A percentile compares a stretch with the other conserved stretches of the same genome.
Evolutionary conservation across 2,888 invertebrate species (phyloP).

Genomic region (Teinopalpus imperialis): DNA sequence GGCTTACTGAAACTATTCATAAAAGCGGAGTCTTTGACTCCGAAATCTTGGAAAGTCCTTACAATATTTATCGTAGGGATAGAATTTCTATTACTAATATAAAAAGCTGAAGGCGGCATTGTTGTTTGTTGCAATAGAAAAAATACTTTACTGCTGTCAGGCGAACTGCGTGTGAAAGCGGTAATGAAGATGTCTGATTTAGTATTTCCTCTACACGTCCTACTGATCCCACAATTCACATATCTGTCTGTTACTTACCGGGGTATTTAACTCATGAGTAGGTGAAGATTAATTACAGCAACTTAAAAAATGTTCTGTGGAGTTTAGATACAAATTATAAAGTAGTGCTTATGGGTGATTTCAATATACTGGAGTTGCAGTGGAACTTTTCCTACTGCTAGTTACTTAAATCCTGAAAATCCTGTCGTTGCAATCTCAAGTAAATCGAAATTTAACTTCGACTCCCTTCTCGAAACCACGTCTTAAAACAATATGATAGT

Average conservation of each 20-base stretch:
- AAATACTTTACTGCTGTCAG: conserved; percentile 9
- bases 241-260: background rate
- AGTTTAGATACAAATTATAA: background rate
- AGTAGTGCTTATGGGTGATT: conserved; percentile 2
- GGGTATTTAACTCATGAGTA: background rate
- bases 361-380: background rate
- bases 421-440: background rate
- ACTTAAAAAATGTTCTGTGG: background rate
- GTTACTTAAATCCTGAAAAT: background rate
- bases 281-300: background rate
- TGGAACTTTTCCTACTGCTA: background rate
- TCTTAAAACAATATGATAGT: conserved; percentile 1
- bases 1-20: conserved; percentile 13
- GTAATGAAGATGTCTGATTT: conserved; percentile 9
- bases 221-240: too few relatives aligned
- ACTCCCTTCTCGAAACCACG: conserved; percentile 1
- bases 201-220: too few relatives aligned
- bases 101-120: too few relatives aligned
- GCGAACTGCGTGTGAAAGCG: conserved; percentile 1
- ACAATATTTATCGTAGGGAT: conserved; percentile 17
- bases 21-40: conserved; percentile 4
- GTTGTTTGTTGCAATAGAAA: too few relatives aligned
- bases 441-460: too few relatives aligned
- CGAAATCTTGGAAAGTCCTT: conserved; percentile 13
- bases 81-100: conserved; percentile 2